These are phyloP conservation scores for Porites rus DNA, from an alignment of 92 coral and sea anemone genomes.

Conservation along the genomic window DNA sequence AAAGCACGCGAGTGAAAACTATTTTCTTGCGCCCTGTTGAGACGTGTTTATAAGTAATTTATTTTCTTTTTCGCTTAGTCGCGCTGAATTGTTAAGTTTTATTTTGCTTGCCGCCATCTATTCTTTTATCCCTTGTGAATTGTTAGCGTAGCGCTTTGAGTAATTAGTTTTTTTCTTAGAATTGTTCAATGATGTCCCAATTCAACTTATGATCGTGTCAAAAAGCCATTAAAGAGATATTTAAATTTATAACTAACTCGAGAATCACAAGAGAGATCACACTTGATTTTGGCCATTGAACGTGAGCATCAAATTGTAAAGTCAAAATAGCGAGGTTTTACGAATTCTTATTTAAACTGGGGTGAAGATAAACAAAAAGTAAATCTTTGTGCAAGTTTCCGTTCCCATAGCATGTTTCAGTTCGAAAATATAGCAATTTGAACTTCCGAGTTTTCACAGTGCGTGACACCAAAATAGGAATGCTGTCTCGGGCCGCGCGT, in stretches of 20 bases:
- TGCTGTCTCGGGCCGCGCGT: no score
- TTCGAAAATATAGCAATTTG: no score
- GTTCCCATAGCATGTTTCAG: no score
- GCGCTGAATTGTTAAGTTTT: conserved; percentile 6
- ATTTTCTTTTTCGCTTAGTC: not conserved
- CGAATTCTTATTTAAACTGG: no score
- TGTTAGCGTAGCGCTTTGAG: conserved; percentile 75
- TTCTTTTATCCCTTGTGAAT: conserved; percentile 37
- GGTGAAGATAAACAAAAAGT: no score
- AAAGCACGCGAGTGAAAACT: not conserved
- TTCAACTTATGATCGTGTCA: conserved; percentile 16
- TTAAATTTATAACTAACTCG: not conserved
- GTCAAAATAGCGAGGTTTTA: no score
- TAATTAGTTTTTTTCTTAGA: conserved; percentile 77
- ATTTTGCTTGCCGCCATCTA: conserved; percentile 23
- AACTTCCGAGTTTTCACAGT: no score
- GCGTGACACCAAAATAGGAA: no score
- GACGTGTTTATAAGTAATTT: not conserved
- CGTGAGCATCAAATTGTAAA: not conserved
- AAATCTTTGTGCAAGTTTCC: no score
- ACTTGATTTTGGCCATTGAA: not conserved
- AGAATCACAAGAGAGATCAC: conserved; percentile 7
- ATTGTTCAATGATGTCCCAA: conserved; percentile 25
- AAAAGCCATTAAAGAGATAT: conserved; percentile 39
- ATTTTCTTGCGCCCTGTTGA: not conserved